Percentiles rank a stretch among this genome's conserved stretches.
Conservation (phyloP, 2,113 vertebrate genomes). For the Pagrus major region DNA sequence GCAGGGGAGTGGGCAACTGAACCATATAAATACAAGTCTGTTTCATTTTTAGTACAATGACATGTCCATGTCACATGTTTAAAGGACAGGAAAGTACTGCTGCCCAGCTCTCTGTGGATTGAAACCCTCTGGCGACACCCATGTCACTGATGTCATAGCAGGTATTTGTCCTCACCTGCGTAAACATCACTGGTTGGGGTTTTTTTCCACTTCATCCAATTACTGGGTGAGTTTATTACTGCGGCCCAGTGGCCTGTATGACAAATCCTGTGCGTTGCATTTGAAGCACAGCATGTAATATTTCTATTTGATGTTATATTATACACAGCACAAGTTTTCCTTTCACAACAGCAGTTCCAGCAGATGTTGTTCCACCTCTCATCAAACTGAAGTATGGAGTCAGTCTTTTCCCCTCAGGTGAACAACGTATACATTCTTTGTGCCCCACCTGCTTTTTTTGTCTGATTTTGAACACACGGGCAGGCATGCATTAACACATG, state of each 20-base stretch:
- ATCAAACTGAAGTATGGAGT: not conserved
- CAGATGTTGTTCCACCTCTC: not conserved
- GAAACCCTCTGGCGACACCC: not conserved
- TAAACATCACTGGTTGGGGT: not conserved
- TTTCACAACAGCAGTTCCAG: not conserved
- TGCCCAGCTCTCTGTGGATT: no score
- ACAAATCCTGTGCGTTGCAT: not conserved
- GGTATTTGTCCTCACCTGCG: not conserved
- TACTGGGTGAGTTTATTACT: not conserved
- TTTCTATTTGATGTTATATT: not conserved
- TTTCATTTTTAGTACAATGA: not conserved
- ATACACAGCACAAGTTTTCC: not conserved
- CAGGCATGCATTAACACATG: not conserved
- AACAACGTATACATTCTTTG: not conserved
- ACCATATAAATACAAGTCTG: no score
- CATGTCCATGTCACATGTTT: not conserved
- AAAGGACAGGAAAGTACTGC: not conserved
- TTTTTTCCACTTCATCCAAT: no score
- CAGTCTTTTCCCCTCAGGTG: conserved; percentile 7
- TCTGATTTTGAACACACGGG: not conserved
- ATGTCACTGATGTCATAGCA: not conserved
- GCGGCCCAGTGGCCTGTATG: not conserved
- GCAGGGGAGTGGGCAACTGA: no score
- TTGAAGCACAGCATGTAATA: not conserved
- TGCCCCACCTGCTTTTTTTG: not conserved